Percentiles rank a stretch among this genome's conserved stretches.
Evolutionary conservation across 2,113 vertebrate species (phyloP).

Genomic region (Crotalus horridus): DNA sequence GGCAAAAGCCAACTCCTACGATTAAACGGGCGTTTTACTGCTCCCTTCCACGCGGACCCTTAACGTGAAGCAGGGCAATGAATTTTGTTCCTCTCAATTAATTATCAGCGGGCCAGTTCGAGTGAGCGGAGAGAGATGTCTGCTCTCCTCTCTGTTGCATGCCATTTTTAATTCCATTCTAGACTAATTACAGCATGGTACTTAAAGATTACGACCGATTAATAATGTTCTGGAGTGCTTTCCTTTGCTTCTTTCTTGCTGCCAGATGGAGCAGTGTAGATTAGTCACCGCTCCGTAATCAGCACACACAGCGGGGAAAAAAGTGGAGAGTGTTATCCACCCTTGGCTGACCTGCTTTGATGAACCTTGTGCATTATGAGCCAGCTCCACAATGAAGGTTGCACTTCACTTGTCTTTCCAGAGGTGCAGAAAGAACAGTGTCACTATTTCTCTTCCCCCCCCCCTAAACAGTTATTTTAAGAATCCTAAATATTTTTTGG

Average conservation of each 20-base stretch:
- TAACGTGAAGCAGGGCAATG: constrained; percentile 20
- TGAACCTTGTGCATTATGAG: constrained; percentile 19
- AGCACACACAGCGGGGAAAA: constrained; percentile 12
- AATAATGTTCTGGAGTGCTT: constrained; percentile 40
- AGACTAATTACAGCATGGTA: constrained; percentile 51
- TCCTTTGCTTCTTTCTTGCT: constrained; percentile 31
- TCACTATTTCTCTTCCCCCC: not conserved
- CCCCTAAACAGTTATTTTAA: constrained; percentile 20
- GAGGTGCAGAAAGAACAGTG: not conserved
- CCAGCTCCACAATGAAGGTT: not conserved
- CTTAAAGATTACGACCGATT: constrained; percentile 38
- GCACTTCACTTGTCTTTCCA: constrained; percentile 14
- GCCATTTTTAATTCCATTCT: constrained; percentile 48
- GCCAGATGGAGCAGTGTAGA: constrained; percentile 43
- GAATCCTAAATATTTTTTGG: not conserved
- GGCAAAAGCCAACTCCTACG: not conserved
- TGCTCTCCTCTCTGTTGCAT: not conserved
- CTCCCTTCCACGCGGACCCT: not conserved
- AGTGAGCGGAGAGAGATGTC: constrained; percentile 34
- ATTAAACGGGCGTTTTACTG: not conserved
- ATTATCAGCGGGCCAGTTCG: constrained; percentile 30
- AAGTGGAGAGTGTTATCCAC: not conserved
- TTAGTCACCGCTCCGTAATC: constrained; percentile 23
- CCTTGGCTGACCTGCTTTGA: constrained; percentile 5
- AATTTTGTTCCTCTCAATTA: constrained; percentile 40